Percentiles rank a stretch among this genome's conserved stretches.
These are phyloP conservation scores for Chlorocebus sabaeus DNA, from an alignment of 2,113 vertebrate species.

Conservation along the genomic window DNA sequence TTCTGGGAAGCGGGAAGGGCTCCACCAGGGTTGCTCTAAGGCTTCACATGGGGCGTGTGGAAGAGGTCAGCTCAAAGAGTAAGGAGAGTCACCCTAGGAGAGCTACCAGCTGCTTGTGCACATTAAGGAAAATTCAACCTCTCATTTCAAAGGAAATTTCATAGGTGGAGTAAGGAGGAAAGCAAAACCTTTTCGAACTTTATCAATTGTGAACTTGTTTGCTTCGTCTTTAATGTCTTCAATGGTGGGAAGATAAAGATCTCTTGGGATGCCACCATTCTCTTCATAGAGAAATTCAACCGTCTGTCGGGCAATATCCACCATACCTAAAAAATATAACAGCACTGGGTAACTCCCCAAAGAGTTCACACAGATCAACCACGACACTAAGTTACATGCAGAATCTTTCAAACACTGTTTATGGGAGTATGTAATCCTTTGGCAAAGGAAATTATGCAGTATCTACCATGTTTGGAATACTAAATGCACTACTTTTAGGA, in stretches of 20 bases:
- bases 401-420: not conserved
- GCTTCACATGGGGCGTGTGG: not conserved
- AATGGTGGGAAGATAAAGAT: constrained; percentile 98
- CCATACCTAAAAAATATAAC: constrained; percentile 87
- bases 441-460: not conserved
- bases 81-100: not conserved
- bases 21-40: not conserved
- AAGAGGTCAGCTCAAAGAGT: not conserved
- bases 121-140: not conserved
- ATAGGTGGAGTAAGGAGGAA: not conserved
- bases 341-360: not conserved
- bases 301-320: constrained; percentile 97
- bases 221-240: constrained; percentile 99
- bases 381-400: accelerated
- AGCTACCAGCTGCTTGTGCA: not conserved
- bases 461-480: not conserved
- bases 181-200: constrained; percentile 98
- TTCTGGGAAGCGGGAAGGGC: not conserved
- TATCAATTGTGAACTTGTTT: constrained; percentile 98
- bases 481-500: not conserved
- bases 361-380: not conserved
- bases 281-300: constrained; percentile 99
- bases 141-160: not conserved
- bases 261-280: constrained; percentile 97
- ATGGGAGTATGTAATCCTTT: not conserved